phyloP scores from a whole-genome alignment of 1,140 invertebrate species.

The Venturia canescens region DNA sequence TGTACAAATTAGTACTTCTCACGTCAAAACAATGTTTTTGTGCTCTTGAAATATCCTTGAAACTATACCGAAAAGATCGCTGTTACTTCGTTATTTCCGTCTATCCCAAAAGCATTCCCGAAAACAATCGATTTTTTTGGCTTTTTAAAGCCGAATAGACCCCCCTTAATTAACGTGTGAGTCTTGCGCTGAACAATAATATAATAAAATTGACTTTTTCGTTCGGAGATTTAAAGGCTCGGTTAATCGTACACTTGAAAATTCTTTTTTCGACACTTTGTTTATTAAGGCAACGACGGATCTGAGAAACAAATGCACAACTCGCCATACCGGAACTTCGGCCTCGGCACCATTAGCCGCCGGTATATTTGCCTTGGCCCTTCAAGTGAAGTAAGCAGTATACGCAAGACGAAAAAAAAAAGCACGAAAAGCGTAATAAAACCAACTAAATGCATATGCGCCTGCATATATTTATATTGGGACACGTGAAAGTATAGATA shows the following conservation, averaged over 20 bases:
- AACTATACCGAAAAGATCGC: too few relatives aligned
- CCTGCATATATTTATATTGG: not conserved
- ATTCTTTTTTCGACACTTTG: too few relatives aligned
- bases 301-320: conserved; percentile 86
- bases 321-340: conserved; percentile 89
- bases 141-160: too few relatives aligned
- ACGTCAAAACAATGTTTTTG: too few relatives aligned
- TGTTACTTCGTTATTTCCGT: too few relatives aligned
- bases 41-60: too few relatives aligned
- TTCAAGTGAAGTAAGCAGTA: conserved; percentile 87
- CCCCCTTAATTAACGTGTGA: too few relatives aligned
- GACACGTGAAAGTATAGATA: not conserved
- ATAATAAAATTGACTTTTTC: not conserved
- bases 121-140: too few relatives aligned
- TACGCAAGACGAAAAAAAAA: not conserved
- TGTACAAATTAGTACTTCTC: too few relatives aligned
- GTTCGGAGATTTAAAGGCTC: too few relatives aligned
- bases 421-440: not conserved
- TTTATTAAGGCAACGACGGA: conserved; percentile 86
- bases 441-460: not conserved
- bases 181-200: not conserved
- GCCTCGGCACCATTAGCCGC: conserved; percentile 91
- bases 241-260: too few relatives aligned
- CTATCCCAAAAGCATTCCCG: too few relatives aligned
- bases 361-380: conserved; percentile 88